A percentile compares a stretch with the other conserved stretches of the same genome.
Evolutionary conservation across 2,888 invertebrate species (phyloP).

Genomic region (Azorinus chamasolen): DNA sequence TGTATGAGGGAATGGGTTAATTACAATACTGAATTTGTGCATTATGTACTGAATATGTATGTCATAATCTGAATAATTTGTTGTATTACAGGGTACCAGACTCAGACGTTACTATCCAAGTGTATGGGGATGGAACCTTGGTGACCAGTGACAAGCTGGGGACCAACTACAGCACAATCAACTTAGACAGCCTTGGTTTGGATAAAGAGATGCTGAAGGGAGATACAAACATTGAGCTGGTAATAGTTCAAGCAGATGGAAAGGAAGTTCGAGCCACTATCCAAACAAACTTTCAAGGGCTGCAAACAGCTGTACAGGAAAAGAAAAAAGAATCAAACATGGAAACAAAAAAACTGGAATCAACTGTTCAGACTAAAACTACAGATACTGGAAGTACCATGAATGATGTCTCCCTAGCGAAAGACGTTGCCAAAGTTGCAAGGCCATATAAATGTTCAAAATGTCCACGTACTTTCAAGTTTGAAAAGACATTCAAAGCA

Average conservation of each 20-base stretch:
- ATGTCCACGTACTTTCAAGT: conserved; percentile 58
- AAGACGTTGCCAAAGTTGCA: conserved; percentile 11
- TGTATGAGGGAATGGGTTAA: no score
- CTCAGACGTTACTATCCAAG: conserved; percentile 53
- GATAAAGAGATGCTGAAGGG: conserved; percentile 40
- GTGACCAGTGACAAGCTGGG: conserved; percentile 51
- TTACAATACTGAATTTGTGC: no score
- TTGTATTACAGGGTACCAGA: conserved; percentile 49
- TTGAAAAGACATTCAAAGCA: conserved; percentile 34
- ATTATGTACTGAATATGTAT: no score
- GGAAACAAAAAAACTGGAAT: no score
- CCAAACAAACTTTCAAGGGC: conserved; percentile 9
- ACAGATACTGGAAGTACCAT: no score
- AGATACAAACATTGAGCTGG: conserved; percentile 50
- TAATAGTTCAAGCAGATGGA: conserved; percentile 55
- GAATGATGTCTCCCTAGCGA: no score
- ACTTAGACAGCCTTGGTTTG: conserved; percentile 41
- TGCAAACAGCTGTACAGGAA: no score
- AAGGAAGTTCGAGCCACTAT: conserved; percentile 47
- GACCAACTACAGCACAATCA: conserved; percentile 46
- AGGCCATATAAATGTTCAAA: conserved; percentile 47
- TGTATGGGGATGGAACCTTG: conserved; percentile 54
- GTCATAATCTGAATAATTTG: no score
- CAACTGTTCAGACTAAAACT: no score
- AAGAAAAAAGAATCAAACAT: no score